Evolutionary conservation across 2,797 vertebrate genomes (phyloP).

Genomic region (Sebastes taczanowskii): DNA sequence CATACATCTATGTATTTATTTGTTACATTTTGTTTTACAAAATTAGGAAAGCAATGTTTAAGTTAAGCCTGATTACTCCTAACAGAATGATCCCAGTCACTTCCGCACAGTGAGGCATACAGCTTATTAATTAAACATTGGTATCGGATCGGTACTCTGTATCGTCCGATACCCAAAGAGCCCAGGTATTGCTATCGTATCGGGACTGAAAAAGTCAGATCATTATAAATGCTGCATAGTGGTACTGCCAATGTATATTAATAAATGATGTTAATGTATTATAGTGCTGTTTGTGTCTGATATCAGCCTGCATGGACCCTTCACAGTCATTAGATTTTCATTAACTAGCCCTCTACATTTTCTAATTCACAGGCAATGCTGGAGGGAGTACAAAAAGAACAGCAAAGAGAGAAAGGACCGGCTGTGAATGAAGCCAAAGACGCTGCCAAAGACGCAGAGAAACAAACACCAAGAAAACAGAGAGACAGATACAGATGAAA

Average conservation of each 20-base stretch:
- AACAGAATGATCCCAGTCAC: too few relatives aligned
- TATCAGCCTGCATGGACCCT: background rate
- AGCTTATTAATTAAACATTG: too few relatives aligned
- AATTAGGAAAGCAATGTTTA: too few relatives aligned
- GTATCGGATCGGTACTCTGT: too few relatives aligned
- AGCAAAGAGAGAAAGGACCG: constrained; percentile 24
- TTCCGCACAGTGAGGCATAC: too few relatives aligned
- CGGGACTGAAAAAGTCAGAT: too few relatives aligned
- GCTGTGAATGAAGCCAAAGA: constrained; percentile 27
- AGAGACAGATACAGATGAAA: constrained; percentile 58
- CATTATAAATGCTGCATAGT: background rate
- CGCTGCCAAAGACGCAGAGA: constrained; percentile 36
- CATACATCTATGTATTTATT: too few relatives aligned
- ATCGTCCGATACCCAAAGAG: too few relatives aligned
- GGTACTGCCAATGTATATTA: background rate
- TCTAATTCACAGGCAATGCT: constrained; percentile 1
- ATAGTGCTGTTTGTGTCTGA: background rate
- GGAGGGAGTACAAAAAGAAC: background rate
- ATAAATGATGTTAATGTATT: background rate
- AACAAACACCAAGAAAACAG: constrained; percentile 46
- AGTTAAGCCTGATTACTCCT: too few relatives aligned
- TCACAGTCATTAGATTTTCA: background rate
- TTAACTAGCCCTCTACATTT: background rate
- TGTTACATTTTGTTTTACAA: too few relatives aligned
- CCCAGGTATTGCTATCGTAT: too few relatives aligned